Conservation (phyloP, 1,140 invertebrate genomes). For the Andricus grossulariae region DNA sequence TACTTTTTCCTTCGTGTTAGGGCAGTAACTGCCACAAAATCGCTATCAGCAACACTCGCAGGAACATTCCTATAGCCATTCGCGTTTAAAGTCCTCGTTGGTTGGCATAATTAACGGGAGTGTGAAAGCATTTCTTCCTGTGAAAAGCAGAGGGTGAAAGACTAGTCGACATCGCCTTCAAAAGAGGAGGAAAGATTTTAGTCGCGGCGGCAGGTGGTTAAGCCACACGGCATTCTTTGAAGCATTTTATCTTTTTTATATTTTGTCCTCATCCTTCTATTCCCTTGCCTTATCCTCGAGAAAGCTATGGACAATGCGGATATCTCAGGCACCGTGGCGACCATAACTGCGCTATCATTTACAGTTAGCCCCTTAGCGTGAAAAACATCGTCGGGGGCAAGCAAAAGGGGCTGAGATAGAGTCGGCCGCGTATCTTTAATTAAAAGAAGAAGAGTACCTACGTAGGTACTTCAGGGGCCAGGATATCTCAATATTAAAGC, state of each 20-base stretch:
- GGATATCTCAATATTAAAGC: slow-evolving; percentile 58
- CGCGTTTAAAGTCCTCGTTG: slow-evolving; percentile 54
- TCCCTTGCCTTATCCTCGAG: slow-evolving; percentile 38
- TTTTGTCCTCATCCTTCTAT: slow-evolving; percentile 38
- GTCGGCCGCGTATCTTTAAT: slow-evolving; percentile 71
- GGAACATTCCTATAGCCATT: slow-evolving; percentile 49
- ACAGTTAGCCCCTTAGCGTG: slow-evolving; percentile 63
- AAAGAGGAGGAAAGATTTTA: slow-evolving; percentile 37
- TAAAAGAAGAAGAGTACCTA: slow-evolving; percentile 62
- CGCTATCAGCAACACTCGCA: slow-evolving; percentile 42
- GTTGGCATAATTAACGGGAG: slow-evolving; percentile 64
- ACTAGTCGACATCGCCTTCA: slow-evolving; percentile 43
- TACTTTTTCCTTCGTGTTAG: not conserved
- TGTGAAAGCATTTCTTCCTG: slow-evolving; percentile 48
- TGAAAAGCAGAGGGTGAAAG: slow-evolving; percentile 47
- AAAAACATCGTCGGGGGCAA: slow-evolving; percentile 40
- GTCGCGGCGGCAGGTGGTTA: slow-evolving; percentile 55
- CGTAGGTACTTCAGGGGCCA: slow-evolving; percentile 43
- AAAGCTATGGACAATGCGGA: slow-evolving; percentile 38
- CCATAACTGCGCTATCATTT: slow-evolving; percentile 73
- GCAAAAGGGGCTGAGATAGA: slow-evolving; percentile 59
- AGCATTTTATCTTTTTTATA: slow-evolving; percentile 49
- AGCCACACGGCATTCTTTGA: slow-evolving; percentile 53
- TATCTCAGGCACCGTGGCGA: slow-evolving; percentile 44
- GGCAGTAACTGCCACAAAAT: slow-evolving; percentile 41